Conservation (phyloP, 2,113 vertebrate species). For the Apaloderma vittatum region DNA sequence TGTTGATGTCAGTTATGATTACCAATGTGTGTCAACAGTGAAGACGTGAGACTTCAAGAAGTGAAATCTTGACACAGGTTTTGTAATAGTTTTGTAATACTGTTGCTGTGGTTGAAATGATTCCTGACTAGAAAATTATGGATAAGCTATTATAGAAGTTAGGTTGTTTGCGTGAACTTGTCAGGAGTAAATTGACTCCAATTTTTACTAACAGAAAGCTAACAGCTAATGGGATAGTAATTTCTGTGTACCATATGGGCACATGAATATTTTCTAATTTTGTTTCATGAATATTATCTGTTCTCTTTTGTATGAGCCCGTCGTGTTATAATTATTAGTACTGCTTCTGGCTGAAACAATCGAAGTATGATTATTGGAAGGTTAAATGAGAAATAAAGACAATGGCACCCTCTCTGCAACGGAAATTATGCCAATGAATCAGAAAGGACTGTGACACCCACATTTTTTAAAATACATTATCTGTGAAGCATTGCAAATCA, state of each 20-base stretch:
- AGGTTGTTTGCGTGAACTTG: slow-evolving; percentile 8
- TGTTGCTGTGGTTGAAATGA: not conserved
- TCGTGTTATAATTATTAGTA: slow-evolving; percentile 71
- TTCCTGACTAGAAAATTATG: not conserved
- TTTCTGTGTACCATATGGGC: slow-evolving; percentile 67
- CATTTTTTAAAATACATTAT: slow-evolving; percentile 25
- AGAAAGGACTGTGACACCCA: slow-evolving; percentile 25
- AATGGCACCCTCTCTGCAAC: not conserved
- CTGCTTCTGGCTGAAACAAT: slow-evolving; percentile 55
- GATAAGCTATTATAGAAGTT: not conserved
- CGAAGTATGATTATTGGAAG: slow-evolving; percentile 65
- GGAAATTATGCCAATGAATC: slow-evolving; percentile 20
- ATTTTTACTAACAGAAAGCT: slow-evolving; percentile 52
- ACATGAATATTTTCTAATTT: slow-evolving; percentile 71
- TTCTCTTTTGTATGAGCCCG: slow-evolving; percentile 45
- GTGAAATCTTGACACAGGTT: not conserved
- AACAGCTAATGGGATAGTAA: slow-evolving; percentile 61
- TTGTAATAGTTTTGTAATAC: not conserved
- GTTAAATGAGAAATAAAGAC: slow-evolving; percentile 64
- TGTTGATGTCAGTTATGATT: not conserved
- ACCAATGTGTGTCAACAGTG: not conserved
- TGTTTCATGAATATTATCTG: slow-evolving; percentile 41
- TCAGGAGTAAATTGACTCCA: slow-evolving; percentile 62
- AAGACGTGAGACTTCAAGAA: not conserved
- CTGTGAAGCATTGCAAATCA: slow-evolving; percentile 1